These are phyloP conservation scores for Alaudala cheleensis DNA, from an alignment of 2,113 vertebrate species.

Conservation along the genomic window DNA sequence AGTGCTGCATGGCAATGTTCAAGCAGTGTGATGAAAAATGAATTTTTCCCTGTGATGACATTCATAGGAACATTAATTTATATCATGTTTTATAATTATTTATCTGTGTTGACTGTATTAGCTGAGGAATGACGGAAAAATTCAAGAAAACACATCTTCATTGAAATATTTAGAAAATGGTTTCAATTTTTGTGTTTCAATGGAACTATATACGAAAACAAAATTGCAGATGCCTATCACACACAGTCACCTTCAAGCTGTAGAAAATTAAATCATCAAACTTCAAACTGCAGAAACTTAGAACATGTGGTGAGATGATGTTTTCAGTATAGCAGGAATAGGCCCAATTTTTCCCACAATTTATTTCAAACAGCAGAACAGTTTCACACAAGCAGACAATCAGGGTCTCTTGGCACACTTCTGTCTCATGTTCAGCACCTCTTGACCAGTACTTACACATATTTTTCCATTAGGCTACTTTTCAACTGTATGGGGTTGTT, in stretches of 20 bases:
- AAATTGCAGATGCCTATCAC: not conserved
- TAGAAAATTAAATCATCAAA: not conserved
- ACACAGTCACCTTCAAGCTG: not conserved
- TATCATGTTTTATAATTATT: not conserved
- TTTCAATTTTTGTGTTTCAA: not conserved
- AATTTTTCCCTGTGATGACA: not conserved
- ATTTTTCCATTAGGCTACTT: not conserved
- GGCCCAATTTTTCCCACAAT: not conserved
- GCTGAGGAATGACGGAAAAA: not conserved
- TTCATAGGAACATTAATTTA: not conserved
- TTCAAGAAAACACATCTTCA: not conserved
- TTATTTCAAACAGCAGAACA: not conserved
- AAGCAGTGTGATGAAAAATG: not conserved
- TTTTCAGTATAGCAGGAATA: not conserved
- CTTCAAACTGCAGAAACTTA: not conserved
- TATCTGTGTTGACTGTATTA: not conserved
- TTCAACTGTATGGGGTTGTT: fast-evolving
- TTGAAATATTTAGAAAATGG: not conserved
- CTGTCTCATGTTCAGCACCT: no score
- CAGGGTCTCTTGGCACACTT: not conserved
- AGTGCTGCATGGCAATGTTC: not conserved
- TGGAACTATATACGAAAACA: not conserved
- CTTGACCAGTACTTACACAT: fast-evolving
- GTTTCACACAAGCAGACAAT: not conserved
- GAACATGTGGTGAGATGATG: not conserved